Base-by-base conservation (phyloP, 2,113 vertebrate species). In the Pipra filicauda region DNA sequence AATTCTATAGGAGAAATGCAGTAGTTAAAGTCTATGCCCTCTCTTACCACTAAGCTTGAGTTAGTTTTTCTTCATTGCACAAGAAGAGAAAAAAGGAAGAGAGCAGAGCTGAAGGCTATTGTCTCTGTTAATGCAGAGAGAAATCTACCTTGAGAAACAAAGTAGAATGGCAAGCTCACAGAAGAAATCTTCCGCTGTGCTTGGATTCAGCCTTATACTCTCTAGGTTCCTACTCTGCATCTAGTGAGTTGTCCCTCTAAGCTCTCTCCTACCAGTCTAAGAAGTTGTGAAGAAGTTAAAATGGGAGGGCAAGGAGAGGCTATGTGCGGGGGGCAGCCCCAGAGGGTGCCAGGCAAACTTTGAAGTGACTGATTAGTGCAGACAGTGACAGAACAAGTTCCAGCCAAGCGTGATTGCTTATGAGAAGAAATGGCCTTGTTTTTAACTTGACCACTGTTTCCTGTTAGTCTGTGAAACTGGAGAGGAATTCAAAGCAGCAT, bases 401-500 rank as follows among this genome's bases (percentile, higher is more conserved):
- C 70, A 90, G 27, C 73, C 73, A 67, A 51, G 49, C 2, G 0
- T 41, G 44, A 23, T 37, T 1, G 1, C 54, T 51, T 84, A 44
- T 54, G 41, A 84, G 75, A 88, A 43, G 61, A 64, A 87, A 62
- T 0, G 0, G 39, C 66, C 64, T 76, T 95, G 89, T 84, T 95
- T 95, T 93, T 59, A 64, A 35, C 70, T 87, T 82, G 73, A 49
- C 15, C 71, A 35, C 79, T 91, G 64, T 69, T 84, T 89, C 71
- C 35, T 44, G 33, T 49, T 95, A 81, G 95, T 95, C 84, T 83
- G 55, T 4, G 4, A 89, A 74, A n/a, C 41, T 62, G 67, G 33
- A 75, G 30, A 54, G 54, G 57, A 88, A 88, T 93, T 94, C 71
- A 94, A 90, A 91, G 69, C 78, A 95, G n/a, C 21, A 9, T 15